Conservation (phyloP, 2,888 invertebrate genomes). For the Stegana nigrithorax region DNA sequence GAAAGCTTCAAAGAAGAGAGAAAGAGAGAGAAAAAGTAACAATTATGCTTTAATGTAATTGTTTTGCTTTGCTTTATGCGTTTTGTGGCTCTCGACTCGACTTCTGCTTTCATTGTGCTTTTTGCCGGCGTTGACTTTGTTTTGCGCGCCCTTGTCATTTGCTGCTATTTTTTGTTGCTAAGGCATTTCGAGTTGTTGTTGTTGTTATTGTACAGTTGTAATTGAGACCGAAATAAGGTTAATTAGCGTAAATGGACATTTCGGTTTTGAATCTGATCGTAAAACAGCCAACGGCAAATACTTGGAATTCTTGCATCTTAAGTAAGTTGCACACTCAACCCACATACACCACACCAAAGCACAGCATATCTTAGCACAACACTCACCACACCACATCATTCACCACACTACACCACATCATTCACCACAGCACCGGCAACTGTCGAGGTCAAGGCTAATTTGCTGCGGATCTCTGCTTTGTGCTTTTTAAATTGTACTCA, state of each 20-base stretch:
- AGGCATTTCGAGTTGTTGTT: slow-evolving; percentile 13
- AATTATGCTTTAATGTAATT: slow-evolving; percentile 62
- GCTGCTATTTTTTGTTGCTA: slow-evolving; percentile 32
- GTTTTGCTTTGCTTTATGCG: slow-evolving; percentile 45
- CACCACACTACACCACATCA: too few species aligned
- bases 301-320: background rate
- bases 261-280: background rate
- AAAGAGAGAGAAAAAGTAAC: slow-evolving; percentile 57
- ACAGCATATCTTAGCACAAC: too few species aligned
- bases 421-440: background rate
- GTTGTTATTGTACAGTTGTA: slow-evolving; percentile 41
- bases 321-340: background rate
- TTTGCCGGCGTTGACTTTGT: background rate
- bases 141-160: slow-evolving; percentile 12
- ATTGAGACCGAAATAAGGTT: slow-evolving; percentile 60
- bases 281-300: background rate
- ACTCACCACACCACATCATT: too few species aligned
- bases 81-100: background rate
- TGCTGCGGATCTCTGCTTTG: slow-evolving; percentile 19
- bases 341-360: too few species aligned
- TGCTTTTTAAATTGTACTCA: background rate
- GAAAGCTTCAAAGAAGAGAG: slow-evolving; percentile 26
- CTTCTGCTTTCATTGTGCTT: background rate
- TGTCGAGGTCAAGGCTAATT: slow-evolving; percentile 48
- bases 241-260: slow-evolving; percentile 33